Conservation (phyloP, 2,113 vertebrate genomes). For the Mustelus asterias region DNA sequence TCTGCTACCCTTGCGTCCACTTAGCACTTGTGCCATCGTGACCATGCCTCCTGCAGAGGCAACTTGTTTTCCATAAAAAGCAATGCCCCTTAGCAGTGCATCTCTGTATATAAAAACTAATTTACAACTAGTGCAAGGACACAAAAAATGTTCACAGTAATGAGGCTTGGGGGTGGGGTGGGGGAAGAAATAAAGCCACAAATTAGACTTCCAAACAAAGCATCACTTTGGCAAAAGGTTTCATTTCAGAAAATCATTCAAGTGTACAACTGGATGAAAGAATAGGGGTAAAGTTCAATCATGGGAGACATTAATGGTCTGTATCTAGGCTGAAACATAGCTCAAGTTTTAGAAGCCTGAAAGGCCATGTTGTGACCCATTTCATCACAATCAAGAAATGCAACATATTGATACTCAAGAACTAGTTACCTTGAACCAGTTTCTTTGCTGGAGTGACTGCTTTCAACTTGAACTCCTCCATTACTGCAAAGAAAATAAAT, state of each 20-base stretch:
- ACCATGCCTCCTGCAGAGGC: not conserved
- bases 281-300: not conserved
- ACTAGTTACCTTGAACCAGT: conserved; percentile 78
- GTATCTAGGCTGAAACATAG: not conserved
- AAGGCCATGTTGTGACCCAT: not conserved
- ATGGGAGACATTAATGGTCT: not conserved
- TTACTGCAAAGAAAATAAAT: conserved; percentile 55
- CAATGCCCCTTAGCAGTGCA: not conserved
- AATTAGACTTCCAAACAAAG: not conserved
- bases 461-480: conserved; percentile 70
- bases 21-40: not conserved
- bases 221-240: not conserved
- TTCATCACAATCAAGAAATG: not conserved
- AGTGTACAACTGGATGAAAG: not conserved
- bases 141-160: not conserved
- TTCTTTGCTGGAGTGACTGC: conserved; percentile 66
- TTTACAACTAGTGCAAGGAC: not conserved
- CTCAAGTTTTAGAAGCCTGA: not conserved
- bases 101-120: not conserved
- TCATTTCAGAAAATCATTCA: conserved; percentile 14
- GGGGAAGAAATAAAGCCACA: not conserved
- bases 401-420: not conserved
- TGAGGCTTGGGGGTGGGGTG: not conserved
- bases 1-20: not conserved
- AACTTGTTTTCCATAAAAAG: not conserved